Base-by-base conservation (phyloP, 2,888 invertebrate genomes). In the Cheilosia soror region DNA sequence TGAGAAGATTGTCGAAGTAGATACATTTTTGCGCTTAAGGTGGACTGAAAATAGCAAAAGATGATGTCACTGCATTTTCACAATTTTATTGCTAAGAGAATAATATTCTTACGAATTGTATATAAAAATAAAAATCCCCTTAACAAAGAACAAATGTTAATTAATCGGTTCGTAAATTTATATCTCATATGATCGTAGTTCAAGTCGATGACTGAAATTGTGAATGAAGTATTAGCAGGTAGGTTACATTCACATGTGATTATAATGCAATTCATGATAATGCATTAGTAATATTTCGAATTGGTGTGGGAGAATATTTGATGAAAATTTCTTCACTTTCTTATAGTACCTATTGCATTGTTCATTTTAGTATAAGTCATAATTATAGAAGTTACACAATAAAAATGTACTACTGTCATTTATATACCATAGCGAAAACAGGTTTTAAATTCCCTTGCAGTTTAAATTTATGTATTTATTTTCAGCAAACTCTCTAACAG, bases 11-110 rank as follows among this genome's bases (percentile, higher is more conserved):
- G 6, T 44, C 13, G 5, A 44, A 15, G 27, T 53, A 9, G 25
- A 33, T 31, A 31, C 3, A 44, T 33, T 20, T n/a, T 15, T 58
- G 29, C 55, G 29, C 53, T 60, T 51, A 51, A 40, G 9, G 33
- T 53, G 72, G 20, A 53, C 2, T 66, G 40, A 44, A 72, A 79
- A 79, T 72, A 65, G 53, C 58, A 65, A 31, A 49, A 55, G 33
- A 58, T 80, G 73, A 80, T 80, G 73, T 66, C 65, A 80, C 53
- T 44, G 40, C 25, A 11, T 53, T 60, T 66, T 55, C 60, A 62
- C 62, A 62, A 29, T 60, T 71, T 60, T 11, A 42, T 62, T 51
- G 20, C 47, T 40, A n/a, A 20, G 49, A 49, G 27, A 58, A 49
- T 15, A 29, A 27, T 37, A 37, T 44, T 33, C 25, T 5, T 47